Percentiles rank a stretch among this genome's conserved stretches.
phyloP scores from a whole-genome alignment of 2,113 vertebrate genomes.

The Microcebus lehilahytsara region DNA sequence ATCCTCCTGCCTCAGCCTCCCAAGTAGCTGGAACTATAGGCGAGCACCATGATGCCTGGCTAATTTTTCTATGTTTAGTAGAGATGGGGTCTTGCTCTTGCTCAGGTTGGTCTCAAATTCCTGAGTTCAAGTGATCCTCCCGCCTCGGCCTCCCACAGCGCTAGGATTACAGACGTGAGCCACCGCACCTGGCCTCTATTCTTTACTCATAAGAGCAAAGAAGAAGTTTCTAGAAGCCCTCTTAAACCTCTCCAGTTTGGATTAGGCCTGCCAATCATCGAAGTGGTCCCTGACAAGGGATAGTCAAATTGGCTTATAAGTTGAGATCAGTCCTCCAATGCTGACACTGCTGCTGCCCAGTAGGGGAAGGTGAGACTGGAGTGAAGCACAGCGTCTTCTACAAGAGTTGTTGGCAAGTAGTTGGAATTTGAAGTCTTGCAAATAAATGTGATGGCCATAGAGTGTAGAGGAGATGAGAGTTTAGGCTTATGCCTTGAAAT shows the following conservation, averaged over 20 bases:
- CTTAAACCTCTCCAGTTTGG: not conserved
- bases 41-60: no score
- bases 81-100: no score
- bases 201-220: not conserved
- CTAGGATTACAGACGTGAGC: not conserved
- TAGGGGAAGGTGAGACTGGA: not conserved
- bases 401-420: not conserved
- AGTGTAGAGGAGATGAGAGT: not conserved
- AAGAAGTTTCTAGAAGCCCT: not conserved
- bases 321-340: not conserved
- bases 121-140: not conserved
- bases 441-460: not conserved
- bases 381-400: not conserved
- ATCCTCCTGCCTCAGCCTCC: no score
- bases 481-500: not conserved
- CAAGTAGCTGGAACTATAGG: no score
- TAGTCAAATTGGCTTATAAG: no score
- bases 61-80: no score
- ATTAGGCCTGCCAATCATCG: not conserved
- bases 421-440: not conserved
- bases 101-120: no score
- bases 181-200: not conserved
- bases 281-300: not conserved
- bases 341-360: no score
- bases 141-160: fast-evolving